Evolutionary conservation across 2,888 invertebrate species (phyloP), one percentile per base, ranked within the genome.

Genomic region (Acleris laterana): DNA sequence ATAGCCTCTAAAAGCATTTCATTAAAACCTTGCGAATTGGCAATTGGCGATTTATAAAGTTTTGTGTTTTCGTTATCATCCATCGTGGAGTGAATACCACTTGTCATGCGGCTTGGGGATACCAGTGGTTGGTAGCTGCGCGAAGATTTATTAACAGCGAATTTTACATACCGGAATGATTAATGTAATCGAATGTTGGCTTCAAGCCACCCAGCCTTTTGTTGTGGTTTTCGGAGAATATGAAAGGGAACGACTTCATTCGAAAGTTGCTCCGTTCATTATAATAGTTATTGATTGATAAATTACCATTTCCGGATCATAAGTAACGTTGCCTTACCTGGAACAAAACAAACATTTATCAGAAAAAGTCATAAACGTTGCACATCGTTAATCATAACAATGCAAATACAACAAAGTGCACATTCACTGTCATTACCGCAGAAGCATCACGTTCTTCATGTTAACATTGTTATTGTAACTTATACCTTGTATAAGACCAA

Each of bases 141-240:
- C 25, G 64, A 74, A 72, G 78, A 79, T 83, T 83, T 85, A 82
- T 82, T 82, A 82, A 82, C 80, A 79, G 78, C 74, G 72, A 76
- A 76, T 78, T 82, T 78, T 80, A 81, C 78, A 80, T 80, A 79
- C 77, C 76, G 75, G 79, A 80, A 85, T 89, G 89, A 89, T 89
- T 84, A 84, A 89, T 88, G 79, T 78, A 73, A 69, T 74, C 72
- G 68, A 79, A 80, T 80, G 72, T 88, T 89, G 89, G 89, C 88
- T 70, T 69, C 28, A 67, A 74, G 88, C 89, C 89, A 88, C 79
- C 67, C 61, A 70, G 74, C 74, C 78, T 80, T 82, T 86, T 85
- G 82, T 84, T 83, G 83, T 81, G 81, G 83, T 74, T 81, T 80
- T 75, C 65, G 69, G 70, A 73, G 77, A 77, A 80, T 79, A 78